Base-by-base conservation (phyloP, 1,140 invertebrate species). In the Meloidogyne hapla region DNA sequence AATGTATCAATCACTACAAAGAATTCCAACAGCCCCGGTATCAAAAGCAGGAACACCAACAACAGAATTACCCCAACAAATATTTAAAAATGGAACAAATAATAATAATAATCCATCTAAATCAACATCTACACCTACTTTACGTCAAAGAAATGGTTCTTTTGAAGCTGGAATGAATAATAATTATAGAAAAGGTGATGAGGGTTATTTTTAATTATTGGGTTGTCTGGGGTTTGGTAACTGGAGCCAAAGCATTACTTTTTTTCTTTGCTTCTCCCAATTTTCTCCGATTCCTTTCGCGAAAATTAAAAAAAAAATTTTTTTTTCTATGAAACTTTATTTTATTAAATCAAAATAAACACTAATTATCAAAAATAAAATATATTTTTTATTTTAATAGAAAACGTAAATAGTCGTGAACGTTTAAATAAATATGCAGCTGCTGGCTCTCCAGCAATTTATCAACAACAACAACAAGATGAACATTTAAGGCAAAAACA, bases 341-440 rank as follows among this genome's bases (percentile, higher is more conserved):
- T n/a, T n/a, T n/a, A n/a, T n/a, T n/a, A n/a, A n/a, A n/a, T n/a
- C n/a, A n/a, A n/a, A n/a, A n/a, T n/a, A n/a, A n/a, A n/a, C n/a
- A n/a, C n/a, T n/a, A n/a, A n/a, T n/a, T n/a, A n/a, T n/a, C n/a
- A n/a, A n/a, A n/a, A n/a, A n/a, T n/a, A n/a, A 9, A 25, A 9
- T 26, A 25, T 15, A 25, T 42, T 23, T 25, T 25, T 70, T 21
- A 56, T 21, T 13, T 69, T 33, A 13, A 42, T 15, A 26, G 48
- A 56, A 56, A 5, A 15, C 23, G 71, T 21, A 23, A 63, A 61
- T 56, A 56, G 48, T 6, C 42, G 71, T n/a, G 71, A 73, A 25
- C 21, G 71, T 33, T 64, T 73, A 18, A 73, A 73, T 38, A 73
- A 73, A 63, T 73, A 73, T 21, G 56, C 71, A 64, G 56, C 21